Conservation (phyloP, 2,888 invertebrate species). For the Incurvaria masculella region DNA sequence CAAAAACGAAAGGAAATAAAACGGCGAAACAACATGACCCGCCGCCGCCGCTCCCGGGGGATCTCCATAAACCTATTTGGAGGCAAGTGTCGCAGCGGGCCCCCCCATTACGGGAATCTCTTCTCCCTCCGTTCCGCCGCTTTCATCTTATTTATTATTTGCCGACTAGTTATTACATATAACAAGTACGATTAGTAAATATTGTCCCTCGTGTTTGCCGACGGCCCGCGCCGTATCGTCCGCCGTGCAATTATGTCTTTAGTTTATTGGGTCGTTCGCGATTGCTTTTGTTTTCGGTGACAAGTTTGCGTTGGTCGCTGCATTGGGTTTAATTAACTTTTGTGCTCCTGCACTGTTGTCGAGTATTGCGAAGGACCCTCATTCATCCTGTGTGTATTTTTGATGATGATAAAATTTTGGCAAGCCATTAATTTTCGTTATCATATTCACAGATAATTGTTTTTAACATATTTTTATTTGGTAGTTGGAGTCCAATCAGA, state of each 20-base stretch:
- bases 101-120: neutral
- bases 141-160: slow-evolving; percentile 50
- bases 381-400: too few species aligned
- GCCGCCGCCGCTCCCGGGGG: slow-evolving; percentile 26
- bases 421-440: too few species aligned
- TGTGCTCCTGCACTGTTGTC: too few species aligned
- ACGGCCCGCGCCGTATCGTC: slow-evolving; percentile 35
- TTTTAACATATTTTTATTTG: too few species aligned
- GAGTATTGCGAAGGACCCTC: too few species aligned
- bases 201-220: slow-evolving; percentile 41
- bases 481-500: too few species aligned
- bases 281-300: neutral
- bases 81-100: neutral
- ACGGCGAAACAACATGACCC: neutral
- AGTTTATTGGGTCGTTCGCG: neutral
- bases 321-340: neutral
- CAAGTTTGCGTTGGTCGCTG: neutral
- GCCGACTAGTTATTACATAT: slow-evolving; percentile 20
- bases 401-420: too few species aligned
- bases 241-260: slow-evolving; percentile 32
- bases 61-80: slow-evolving; percentile 47
- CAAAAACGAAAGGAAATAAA: neutral
- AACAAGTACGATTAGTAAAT: slow-evolving; percentile 42
- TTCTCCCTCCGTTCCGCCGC: slow-evolving; percentile 39
- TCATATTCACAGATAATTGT: too few species aligned